Percentiles rank a stretch among this genome's conserved stretches.
phyloP scores from a whole-genome alignment of 2,113 vertebrate species.

The Vombatus ursinus region DNA sequence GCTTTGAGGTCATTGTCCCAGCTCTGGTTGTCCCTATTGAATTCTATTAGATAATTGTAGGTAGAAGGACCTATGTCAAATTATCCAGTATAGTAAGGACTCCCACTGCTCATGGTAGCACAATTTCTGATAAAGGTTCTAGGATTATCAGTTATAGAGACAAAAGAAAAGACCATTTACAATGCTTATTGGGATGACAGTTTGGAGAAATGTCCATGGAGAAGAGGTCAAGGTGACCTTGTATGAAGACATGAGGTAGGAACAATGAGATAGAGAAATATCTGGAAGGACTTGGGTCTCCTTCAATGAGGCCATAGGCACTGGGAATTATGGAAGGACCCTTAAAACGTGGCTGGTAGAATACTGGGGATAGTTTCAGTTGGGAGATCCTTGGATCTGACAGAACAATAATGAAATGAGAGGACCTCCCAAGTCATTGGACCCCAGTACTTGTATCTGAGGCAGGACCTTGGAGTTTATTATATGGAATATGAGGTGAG shows the following conservation, averaged over 20 bases:
- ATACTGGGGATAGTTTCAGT: neutral
- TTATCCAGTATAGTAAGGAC: neutral
- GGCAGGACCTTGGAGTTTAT: neutral
- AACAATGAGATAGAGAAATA: neutral
- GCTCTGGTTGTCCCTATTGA: neutral
- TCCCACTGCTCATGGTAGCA: neutral
- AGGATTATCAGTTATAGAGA: neutral
- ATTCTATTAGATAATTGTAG: neutral
- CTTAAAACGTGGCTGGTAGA: neutral
- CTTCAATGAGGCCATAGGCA: neutral
- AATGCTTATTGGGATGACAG: neutral
- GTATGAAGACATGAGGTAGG: neutral
- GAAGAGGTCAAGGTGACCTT: neutral
- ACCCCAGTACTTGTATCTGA: neutral
- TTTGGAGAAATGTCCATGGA: neutral
- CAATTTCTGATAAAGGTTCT: too few species aligned
- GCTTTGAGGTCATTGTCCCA: neutral
- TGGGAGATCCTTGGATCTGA: neutral
- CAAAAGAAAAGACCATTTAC: neutral
- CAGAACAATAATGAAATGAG: neutral
- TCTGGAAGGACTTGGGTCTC: neutral
- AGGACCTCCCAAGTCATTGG: neutral
- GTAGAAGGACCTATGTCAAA: neutral
- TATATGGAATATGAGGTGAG: neutral
- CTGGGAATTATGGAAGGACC: neutral